A percentile compares a stretch with the other conserved stretches of the same genome.
Conservation (phyloP, 1,140 invertebrate genomes). For the Hypsibius dujardini region DNA sequence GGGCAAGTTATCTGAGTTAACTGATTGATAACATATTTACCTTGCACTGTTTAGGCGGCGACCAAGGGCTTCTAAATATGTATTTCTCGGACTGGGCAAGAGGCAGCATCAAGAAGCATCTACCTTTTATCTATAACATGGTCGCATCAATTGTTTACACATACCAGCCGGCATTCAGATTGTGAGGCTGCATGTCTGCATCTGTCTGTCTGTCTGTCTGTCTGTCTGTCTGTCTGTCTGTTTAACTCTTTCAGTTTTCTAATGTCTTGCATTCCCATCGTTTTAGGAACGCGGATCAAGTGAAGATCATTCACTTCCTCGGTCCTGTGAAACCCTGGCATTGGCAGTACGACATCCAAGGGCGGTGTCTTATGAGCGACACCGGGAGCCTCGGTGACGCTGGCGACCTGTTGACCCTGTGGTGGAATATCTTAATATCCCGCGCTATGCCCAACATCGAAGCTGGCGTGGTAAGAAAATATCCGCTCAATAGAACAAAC, state of each 20-base stretch:
- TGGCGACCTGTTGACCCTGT: not conserved
- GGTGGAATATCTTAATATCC: constrained; percentile 1
- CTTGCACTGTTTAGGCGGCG: constrained; percentile 21
- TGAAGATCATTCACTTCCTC: too few species aligned
- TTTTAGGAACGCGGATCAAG: too few species aligned
- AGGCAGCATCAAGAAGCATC: constrained; percentile 33
- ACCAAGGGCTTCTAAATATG: constrained; percentile 36
- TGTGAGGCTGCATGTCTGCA: constrained; percentile 26
- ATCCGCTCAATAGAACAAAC: too few species aligned
- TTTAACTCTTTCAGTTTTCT: too few species aligned
- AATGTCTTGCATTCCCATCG: too few species aligned
- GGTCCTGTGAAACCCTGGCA: too few species aligned
- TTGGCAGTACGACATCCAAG: not conserved
- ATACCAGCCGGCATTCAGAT: constrained; percentile 39
- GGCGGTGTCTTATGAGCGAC: not conserved
- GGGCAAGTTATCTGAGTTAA: constrained; percentile 26
- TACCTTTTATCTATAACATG: constrained; percentile 41
- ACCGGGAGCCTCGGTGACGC: not conserved
- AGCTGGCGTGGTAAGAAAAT: not conserved
- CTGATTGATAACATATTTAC: not conserved
- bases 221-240: too few species aligned
- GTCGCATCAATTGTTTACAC: constrained; percentile 38
- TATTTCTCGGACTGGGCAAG: constrained; percentile 35
- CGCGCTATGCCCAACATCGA: not conserved
- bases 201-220: too few species aligned